Evolutionary conservation across 1,140 invertebrate species (phyloP), one percentile per base, ranked within the genome.

Genomic region (Sitobion miscanthi): DNA sequence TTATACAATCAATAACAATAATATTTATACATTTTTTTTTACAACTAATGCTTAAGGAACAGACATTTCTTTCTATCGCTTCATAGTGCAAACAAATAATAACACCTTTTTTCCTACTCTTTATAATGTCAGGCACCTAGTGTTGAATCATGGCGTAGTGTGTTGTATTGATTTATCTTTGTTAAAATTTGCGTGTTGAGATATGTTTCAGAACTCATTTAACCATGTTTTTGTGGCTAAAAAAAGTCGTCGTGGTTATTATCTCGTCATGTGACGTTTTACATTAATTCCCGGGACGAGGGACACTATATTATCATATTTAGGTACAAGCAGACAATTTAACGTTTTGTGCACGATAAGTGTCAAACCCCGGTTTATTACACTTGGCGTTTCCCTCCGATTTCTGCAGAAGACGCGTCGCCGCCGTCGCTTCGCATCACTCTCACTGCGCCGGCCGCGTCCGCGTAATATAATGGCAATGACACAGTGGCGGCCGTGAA

Each of bases 401-500:
- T 35, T 3, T n/a, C 47, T 52, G 87, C 49, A 52, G 35, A 90
- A 90, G 35, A 62, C 47, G 38, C 52, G 47, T 14, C 86, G 47
- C 35, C 87, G 47, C n/a, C 23, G 4, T 38, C 35, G 17, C 6
- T 17, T 9, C 7, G 86, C 20, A 35, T 52, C 86, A 14, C 45
- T 87, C 85, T 87, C 45, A 87, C 85, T 87, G 85, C 45, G 86
- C 17, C 47, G 86, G 25, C 42, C 2, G 14, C 42, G 42, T 21
- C 6, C 45, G 85, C 45, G 25, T 20, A 42, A 45, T 47, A 54
- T 49, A 88, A 88, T 90, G 88, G 88, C 88, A 90, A 90, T 90
- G 88, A 90, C 88, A 90, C 52, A 90, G 88, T 57, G 88, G 54
- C 88, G 88, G 88, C 88, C 88, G 52, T 90, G 88, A 90, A 90